Conservation (phyloP, 2,113 vertebrate genomes). For the Podarcis raffonei region DNA sequence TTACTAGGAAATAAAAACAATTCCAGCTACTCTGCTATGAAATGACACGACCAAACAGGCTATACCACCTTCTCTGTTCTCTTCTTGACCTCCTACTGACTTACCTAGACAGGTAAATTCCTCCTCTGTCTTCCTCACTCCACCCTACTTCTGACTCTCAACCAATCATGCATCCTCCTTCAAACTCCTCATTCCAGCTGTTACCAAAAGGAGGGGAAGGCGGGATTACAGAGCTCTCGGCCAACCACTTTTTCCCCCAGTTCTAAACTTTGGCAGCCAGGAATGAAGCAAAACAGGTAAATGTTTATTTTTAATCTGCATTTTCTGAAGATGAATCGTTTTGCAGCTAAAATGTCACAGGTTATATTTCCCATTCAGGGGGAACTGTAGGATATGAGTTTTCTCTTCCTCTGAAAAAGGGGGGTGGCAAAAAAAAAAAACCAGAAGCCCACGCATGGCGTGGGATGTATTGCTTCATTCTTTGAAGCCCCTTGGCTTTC, state of each 20-base stretch:
- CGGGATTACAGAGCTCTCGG: not conserved
- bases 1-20: slow-evolving; percentile 23
- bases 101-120: slow-evolving; percentile 72
- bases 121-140: slow-evolving; percentile 40
- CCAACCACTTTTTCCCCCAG: not conserved
- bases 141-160: slow-evolving; percentile 38
- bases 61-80: slow-evolving; percentile 31
- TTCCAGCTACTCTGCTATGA: slow-evolving; percentile 19
- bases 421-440: too few relatives aligned
- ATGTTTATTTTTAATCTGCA: too few relatives aligned
- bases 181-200: slow-evolving; percentile 65
- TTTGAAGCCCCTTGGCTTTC: not conserved
- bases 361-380: not conserved
- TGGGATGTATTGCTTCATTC: not conserved
- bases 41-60: slow-evolving; percentile 26
- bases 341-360: not conserved
- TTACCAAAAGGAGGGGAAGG: slow-evolving; percentile 30
- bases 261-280: not conserved
- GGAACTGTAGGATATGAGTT: not conserved
- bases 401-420: not conserved
- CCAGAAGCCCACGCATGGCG: not conserved
- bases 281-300: not conserved
- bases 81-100: slow-evolving; percentile 60
- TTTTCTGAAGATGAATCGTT: not conserved
- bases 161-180: slow-evolving; percentile 52